phyloP scores from a whole-genome alignment of 2,797 vertebrate genomes.

The Streptopelia turtur region DNA sequence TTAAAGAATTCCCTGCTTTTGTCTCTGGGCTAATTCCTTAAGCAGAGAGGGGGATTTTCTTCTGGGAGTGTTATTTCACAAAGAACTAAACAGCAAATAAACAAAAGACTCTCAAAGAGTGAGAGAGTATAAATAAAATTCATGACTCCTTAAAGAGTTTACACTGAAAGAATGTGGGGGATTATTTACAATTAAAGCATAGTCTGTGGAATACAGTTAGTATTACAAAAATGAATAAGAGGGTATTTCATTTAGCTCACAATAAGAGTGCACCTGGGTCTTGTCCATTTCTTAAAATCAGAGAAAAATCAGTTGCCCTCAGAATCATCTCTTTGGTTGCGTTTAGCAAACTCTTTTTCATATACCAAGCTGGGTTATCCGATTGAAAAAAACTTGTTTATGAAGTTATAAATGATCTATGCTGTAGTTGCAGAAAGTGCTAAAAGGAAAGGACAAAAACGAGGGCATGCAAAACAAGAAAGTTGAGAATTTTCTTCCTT shows the following conservation, averaged over 20 bases:
- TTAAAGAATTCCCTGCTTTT: conserved; percentile 93
- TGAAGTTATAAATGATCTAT: neutral
- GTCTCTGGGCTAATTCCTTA: conserved; percentile 95
- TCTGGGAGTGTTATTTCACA: conserved; percentile 87
- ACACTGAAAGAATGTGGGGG: conserved; percentile 84
- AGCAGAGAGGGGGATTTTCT: conserved; percentile 90
- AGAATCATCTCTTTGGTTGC: neutral
- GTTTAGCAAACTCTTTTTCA: neutral
- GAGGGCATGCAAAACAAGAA: neutral
- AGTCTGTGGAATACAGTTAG: conserved; percentile 80
- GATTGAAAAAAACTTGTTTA: neutral
- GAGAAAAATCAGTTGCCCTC: conserved; percentile 57
- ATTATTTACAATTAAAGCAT: conserved; percentile 86
- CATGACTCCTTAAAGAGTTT: conserved; percentile 89
- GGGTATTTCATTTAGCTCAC: conserved; percentile 71
- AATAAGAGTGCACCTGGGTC: conserved; percentile 77
- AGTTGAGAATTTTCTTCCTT: neutral
- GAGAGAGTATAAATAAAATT: conserved; percentile 89
- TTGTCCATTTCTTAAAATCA: conserved; percentile 51
- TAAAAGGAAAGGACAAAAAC: neutral
- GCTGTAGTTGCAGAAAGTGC: neutral
- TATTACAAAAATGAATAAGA: conserved; percentile 76
- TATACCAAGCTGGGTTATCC: neutral
- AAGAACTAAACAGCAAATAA: conserved; percentile 88
- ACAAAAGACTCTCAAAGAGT: conserved; percentile 87